Base-by-base conservation (phyloP, 92 coral and sea anemone species). In the Diadumene lineata region DNA sequence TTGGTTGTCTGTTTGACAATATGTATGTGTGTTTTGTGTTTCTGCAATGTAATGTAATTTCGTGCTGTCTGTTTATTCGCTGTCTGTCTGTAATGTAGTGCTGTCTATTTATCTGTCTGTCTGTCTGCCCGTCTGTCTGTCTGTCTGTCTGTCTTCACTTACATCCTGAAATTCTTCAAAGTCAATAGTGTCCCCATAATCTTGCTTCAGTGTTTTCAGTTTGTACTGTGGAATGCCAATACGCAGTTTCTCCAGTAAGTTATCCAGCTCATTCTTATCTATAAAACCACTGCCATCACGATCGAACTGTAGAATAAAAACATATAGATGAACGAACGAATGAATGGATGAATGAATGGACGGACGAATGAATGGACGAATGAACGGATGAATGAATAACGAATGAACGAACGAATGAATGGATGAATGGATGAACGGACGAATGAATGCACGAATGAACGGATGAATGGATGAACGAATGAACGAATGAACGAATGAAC, bases 131-230 rank as follows among this genome's bases (percentile, higher is more conserved):
- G 48, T 38, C 13, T 13, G 48, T 38, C n/a, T n/a, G n/a, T 38
- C 48, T 38, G 6, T 38, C 6, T 38, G 6, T 38, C 6, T 13
- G 13, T 4, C 13, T 38, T 38, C 0, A 62, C 68, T 62, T 62
- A 62, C 68, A 28, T 62, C 43, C 4, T 28, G 34, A 28, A 62
- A 62, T 30, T 62, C 68, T 1, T 62, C 43, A 15, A 62, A 62
- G 43, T 62, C 68, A 30, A 62, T 30, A 2, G 29, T 15, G n/a
- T 31, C 27, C 31, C 68, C 68, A 62, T 62, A 62, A 21, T 62
- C 31, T 27, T 28, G 13, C 8, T 62, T 62, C n/a, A 62, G 27
- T 21, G 29, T 28, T 10, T 29, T 13, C 11, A 28, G 25, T 3
- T 15, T 28, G 11, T 15, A 28, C 11, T 19, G 29, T 1, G 68